phyloP scores from a whole-genome alignment of 2,888 invertebrate species.

The Aphelenchoides bicaudatus region DNA sequence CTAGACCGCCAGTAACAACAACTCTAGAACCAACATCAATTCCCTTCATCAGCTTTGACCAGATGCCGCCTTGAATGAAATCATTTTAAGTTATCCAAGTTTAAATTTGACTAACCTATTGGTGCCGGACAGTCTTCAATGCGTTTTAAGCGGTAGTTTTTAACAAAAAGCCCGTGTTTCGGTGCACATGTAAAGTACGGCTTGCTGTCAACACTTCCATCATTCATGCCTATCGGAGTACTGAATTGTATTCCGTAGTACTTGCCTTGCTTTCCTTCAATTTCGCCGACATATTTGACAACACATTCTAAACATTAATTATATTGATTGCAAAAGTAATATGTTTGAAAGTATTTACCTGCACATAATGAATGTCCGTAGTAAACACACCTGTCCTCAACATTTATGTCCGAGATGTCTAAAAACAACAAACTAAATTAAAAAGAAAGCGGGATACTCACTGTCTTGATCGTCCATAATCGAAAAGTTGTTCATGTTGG shows the following conservation, averaged over 20 bases:
- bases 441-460: neutral
- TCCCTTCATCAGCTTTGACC: conserved; percentile 11
- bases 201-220: conserved; percentile 6
- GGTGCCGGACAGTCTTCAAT: conserved; percentile 13
- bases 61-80: too few species aligned
- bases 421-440: neutral
- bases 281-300: conserved; percentile 13
- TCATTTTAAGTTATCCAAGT: neutral
- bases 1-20: conserved; percentile 8
- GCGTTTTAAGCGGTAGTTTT: conserved; percentile 12
- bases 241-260: conserved; percentile 12
- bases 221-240: conserved; percentile 17
- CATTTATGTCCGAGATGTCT: conserved; percentile 8
- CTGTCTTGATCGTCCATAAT: conserved; percentile 1
- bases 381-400: conserved; percentile 8
- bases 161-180: conserved; percentile 17
- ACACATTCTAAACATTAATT: neutral
- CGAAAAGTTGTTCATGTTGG: too few species aligned
- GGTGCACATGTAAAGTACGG: conserved; percentile 16
- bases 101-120: conserved; percentile 16
- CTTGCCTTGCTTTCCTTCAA: conserved; percentile 10
- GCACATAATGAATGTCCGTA: conserved; percentile 17
- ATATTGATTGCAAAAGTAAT: neutral
- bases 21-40: conserved; percentile 16
- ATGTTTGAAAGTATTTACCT: too few species aligned